Evolutionary conservation across 1,140 invertebrate genomes (phyloP).

Genomic region (Danaus melanippus): DNA sequence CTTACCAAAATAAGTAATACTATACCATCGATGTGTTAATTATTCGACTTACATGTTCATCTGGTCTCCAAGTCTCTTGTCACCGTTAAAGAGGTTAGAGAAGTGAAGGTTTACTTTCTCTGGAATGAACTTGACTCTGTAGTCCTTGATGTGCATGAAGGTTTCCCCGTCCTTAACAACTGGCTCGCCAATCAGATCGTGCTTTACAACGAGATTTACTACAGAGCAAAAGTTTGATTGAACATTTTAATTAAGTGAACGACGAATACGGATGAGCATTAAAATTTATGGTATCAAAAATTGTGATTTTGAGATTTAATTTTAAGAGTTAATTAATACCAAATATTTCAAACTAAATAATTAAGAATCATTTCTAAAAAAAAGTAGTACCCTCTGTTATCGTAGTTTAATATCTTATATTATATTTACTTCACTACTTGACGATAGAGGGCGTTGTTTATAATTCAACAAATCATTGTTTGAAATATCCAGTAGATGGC

Average conservation of each 20-base stretch:
- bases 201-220: slow-evolving; percentile 75
- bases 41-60: slow-evolving; percentile 25
- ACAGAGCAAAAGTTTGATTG: slow-evolving; percentile 25
- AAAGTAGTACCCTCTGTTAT: not conserved
- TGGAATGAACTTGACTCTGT: slow-evolving; percentile 73
- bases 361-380: too few relatives aligned
- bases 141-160: slow-evolving; percentile 75
- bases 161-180: slow-evolving; percentile 72
- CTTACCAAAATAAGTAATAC: too few relatives aligned
- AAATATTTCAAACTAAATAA: too few relatives aligned
- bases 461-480: too few relatives aligned
- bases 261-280: too few relatives aligned
- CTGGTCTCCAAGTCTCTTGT: slow-evolving; percentile 26
- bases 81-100: slow-evolving; percentile 26
- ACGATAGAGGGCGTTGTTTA: slow-evolving; percentile 1
- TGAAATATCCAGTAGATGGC: slow-evolving; percentile 15
- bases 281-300: too few relatives aligned
- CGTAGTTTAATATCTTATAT: slow-evolving; percentile 1
- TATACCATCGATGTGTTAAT: too few relatives aligned
- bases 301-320: too few relatives aligned
- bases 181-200: slow-evolving; percentile 73
- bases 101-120: slow-evolving; percentile 72
- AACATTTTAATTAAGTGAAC: too few relatives aligned
- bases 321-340: too few relatives aligned
- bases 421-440: slow-evolving; percentile 7